phyloP scores from a whole-genome alignment of 2,888 invertebrate genomes.

The Drosophila mercatorum region DNA sequence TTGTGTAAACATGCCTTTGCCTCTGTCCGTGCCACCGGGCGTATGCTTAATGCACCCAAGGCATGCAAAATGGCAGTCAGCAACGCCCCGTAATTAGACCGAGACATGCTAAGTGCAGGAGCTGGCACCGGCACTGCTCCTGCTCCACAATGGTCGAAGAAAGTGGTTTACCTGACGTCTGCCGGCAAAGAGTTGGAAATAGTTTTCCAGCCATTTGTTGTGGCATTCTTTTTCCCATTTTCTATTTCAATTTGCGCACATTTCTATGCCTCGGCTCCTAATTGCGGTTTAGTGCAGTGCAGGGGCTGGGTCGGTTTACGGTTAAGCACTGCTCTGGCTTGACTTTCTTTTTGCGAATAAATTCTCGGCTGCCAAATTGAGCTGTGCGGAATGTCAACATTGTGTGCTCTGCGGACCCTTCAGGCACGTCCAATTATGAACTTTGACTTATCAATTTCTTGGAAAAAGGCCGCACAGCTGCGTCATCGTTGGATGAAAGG shows the following conservation, averaged over 20 bases:
- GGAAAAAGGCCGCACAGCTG: constrained; percentile 47
- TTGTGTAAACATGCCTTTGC: constrained; percentile 54
- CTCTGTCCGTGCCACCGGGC: constrained; percentile 50
- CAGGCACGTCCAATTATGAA: constrained; percentile 62
- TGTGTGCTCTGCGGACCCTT: constrained; percentile 16
- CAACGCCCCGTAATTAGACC: constrained; percentile 73
- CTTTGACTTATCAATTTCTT: constrained; percentile 76
- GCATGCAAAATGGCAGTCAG: constrained; percentile 75
- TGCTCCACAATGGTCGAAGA: constrained; percentile 45
- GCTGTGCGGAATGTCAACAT: constrained; percentile 42
- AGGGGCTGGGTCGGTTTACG: background rate
- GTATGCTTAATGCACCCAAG: constrained; percentile 64
- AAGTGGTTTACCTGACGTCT: constrained; percentile 21
- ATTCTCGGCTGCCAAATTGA: constrained; percentile 40
- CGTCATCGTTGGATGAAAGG: constrained; percentile 38
- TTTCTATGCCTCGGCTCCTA: constrained; percentile 35
- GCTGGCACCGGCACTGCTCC: background rate
- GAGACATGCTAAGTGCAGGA: constrained; percentile 64
- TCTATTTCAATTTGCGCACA: constrained; percentile 60
- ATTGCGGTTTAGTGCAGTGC: constrained; percentile 23
- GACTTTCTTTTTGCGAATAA: constrained; percentile 12
- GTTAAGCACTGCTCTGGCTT: background rate
- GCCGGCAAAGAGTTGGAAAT: constrained; percentile 1
- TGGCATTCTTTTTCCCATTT: constrained; percentile 28
- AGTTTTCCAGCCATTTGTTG: constrained; percentile 35